Conservation (phyloP, 2,888 invertebrate genomes). For the Catocala fraxini region DNA sequence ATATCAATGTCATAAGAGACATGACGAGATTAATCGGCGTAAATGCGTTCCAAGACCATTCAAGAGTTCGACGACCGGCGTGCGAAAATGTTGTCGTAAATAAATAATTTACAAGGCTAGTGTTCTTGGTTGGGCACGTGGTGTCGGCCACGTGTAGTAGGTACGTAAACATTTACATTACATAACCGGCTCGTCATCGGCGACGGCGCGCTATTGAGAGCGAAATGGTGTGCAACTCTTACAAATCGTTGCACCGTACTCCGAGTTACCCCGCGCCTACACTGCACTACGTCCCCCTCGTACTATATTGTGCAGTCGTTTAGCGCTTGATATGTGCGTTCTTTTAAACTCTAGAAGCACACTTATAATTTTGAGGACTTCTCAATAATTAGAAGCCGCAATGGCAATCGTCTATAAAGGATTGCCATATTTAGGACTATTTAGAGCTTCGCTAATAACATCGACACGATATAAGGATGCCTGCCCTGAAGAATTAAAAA, state of each 20-base stretch:
- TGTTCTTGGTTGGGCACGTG: constrained; percentile 85
- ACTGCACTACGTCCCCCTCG: constrained; percentile 7
- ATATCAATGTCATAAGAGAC: constrained; percentile 58
- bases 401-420: no score
- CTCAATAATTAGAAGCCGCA: no score
- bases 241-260: constrained; percentile 63
- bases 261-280: constrained; percentile 37
- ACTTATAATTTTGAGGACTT: no score
- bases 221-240: constrained; percentile 74
- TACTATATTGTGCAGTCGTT: constrained; percentile 2
- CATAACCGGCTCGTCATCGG: constrained; percentile 86
- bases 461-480: no score
- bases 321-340: not conserved
- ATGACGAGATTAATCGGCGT: constrained; percentile 81
- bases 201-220: constrained; percentile 79
- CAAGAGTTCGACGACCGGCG: constrained; percentile 85
- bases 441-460: no score
- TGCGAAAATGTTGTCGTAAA: constrained; percentile 88
- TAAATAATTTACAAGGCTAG: constrained; percentile 88
- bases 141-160: constrained; percentile 82
- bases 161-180: constrained; percentile 87
- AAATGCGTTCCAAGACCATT: constrained; percentile 85
- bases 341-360: no score
- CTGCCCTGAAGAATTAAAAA: no score
- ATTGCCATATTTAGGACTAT: no score